phyloP scores from a whole-genome alignment of 2,888 invertebrate species.

The Eugnorisma glareosa region DNA sequence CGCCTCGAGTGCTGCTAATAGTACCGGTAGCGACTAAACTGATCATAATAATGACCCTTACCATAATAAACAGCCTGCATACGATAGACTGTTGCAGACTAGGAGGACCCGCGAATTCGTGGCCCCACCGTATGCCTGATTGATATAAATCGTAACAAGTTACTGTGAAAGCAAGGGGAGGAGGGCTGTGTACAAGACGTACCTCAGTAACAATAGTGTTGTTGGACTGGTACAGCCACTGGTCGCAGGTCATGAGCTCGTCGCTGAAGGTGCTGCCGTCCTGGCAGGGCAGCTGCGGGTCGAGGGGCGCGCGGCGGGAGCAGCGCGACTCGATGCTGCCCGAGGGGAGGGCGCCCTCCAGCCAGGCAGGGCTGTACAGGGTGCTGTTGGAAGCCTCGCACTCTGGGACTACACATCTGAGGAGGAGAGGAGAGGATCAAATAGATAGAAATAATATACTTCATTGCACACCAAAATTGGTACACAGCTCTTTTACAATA shows the following conservation, averaged over 20 bases:
- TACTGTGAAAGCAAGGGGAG: not conserved
- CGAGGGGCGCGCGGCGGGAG: slow-evolving; percentile 71
- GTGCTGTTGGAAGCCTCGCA: slow-evolving; percentile 83
- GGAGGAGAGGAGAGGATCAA: slow-evolving; percentile 17
- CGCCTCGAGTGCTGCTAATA: slow-evolving; percentile 6
- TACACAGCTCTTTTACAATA: not conserved
- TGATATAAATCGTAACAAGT: not conserved
- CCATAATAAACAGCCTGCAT: not conserved
- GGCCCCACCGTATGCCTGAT: not conserved
- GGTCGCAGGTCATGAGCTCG: slow-evolving; percentile 73
- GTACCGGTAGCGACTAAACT: not conserved
- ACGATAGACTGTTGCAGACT: not conserved
- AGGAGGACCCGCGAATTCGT: not conserved
- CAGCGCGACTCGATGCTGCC: slow-evolving; percentile 75
- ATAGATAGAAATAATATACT: not conserved
- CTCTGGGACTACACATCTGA: slow-evolving; percentile 85
- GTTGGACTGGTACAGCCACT: slow-evolving; percentile 74
- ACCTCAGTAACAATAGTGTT: slow-evolving; percentile 79
- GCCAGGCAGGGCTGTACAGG: slow-evolving; percentile 79
- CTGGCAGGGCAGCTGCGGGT: slow-evolving; percentile 70
- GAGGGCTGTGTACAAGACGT: not conserved
- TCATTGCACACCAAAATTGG: not conserved
- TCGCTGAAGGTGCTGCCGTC: slow-evolving; percentile 77
- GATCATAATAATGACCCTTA: not conserved
- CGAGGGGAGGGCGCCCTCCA: slow-evolving; percentile 74